Evolutionary conservation across 2,888 invertebrate genomes (phyloP), one percentile per base, ranked within the genome.

Genomic region (Deilephila elpenor): DNA sequence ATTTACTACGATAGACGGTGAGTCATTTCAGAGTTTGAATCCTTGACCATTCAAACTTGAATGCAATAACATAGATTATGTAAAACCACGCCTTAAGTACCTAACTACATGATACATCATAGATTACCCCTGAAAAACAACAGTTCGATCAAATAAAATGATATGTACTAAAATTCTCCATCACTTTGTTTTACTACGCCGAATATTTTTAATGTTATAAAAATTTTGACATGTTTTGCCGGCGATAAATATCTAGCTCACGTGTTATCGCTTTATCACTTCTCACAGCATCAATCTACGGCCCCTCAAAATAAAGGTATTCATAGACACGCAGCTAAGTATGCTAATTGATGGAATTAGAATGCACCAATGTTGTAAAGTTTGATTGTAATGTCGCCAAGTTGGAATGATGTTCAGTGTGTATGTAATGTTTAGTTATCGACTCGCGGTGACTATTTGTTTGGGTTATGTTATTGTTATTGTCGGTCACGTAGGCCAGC

Each of bases 401-500:
- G 78, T 78, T 76, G 51, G 74, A 80, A 74, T 62, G 56, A 79
- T 79, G 78, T 74, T 77, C 72, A 73, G 75, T 77, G 73, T 75
- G 75, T 80, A 80, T 76, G 77, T 75, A 78, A 79, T 78, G 77
- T 79, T 80, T 79, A 79, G 78, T 76, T 77, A 80, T 79, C 80
- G 75, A 75, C 79, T 79, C 80, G 79, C 81, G 76, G 79, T 84
- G 82, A 78, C 44, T 81, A 85, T 85, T 87, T 83, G 88, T 81
- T 83, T 84, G 87, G 88, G 88, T 89, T 88, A 90, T 89, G 88
- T 89, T 89, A 89, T 91, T 93, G 90, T 92, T 93, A 89, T 91
- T 92, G 91, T 91, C 88, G 85, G 93, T 93, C 94, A 93, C 94
- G 94, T 93, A 94, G 92, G 91, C 93, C 84, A 77, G 74, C 76